phyloP scores from a whole-genome alignment of 1,140 invertebrate genomes.

The Tenebrio molitor region DNA sequence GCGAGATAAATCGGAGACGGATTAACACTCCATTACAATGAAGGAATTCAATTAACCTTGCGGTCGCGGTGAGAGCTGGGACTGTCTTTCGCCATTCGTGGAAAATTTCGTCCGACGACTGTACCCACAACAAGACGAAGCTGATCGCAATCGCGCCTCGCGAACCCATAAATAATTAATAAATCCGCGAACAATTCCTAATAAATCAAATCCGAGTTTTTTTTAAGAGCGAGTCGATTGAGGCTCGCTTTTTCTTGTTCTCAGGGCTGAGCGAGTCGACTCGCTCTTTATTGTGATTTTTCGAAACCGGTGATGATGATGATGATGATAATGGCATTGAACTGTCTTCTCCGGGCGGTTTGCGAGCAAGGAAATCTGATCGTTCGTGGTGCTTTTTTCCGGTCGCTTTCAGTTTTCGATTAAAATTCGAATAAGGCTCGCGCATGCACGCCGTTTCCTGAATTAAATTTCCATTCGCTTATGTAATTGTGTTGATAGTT shows the following conservation, averaged over 20 bases:
- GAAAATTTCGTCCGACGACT: conserved; percentile 15
- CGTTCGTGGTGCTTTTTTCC: conserved; percentile 6
- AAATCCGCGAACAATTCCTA: conserved; percentile 34
- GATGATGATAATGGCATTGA: conserved; percentile 31
- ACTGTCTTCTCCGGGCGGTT: conserved; percentile 8
- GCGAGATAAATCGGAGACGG: conserved; percentile 13
- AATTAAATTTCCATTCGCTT: conserved; percentile 28
- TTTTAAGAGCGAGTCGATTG: background rate
- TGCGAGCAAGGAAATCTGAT: conserved; percentile 11
- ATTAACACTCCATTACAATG: conserved; percentile 3
- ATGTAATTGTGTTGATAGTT: conserved; percentile 30
- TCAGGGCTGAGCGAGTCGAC: background rate
- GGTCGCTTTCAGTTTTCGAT: conserved; percentile 1
- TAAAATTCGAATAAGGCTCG: background rate
- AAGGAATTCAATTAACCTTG: conserved; percentile 37
- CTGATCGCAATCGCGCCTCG: background rate
- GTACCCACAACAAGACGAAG: background rate
- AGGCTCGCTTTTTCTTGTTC: conserved; percentile 14
- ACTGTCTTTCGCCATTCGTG: conserved; percentile 13
- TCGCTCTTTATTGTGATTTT: conserved; percentile 21
- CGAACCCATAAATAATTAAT: conserved; percentile 41
- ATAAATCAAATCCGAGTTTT: conserved; percentile 26
- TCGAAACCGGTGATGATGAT: conserved; percentile 4
- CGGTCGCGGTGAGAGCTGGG: conserved; percentile 19
- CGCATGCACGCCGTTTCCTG: conserved; percentile 22